Evolutionary conservation across 64 coral and sea anemone species (phyloP).

Genomic region (Acropora tenuis): DNA sequence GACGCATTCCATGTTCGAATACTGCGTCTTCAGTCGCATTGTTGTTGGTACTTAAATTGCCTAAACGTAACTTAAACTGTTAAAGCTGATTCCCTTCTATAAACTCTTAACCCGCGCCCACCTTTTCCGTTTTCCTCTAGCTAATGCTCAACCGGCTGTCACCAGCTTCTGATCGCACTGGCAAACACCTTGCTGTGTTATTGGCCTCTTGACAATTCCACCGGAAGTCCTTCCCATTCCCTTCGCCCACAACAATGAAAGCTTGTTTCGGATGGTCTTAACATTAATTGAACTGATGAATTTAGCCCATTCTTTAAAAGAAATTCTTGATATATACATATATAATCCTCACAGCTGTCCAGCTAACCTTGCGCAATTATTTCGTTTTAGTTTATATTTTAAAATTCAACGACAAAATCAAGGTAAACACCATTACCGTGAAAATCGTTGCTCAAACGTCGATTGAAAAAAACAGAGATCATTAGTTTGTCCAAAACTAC

Average conservation of each 20-base stretch:
- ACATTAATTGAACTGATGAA: no score
- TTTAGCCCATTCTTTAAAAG: no score
- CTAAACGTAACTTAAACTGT: neutral
- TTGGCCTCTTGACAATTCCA: neutral
- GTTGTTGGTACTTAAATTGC: neutral
- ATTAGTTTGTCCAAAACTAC: no score
- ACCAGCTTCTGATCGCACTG: neutral
- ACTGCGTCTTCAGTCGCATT: neutral
- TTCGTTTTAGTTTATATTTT: no score
- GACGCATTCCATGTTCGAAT: neutral
- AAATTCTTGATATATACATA: no score
- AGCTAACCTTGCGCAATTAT: no score
- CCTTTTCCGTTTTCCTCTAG: neutral
- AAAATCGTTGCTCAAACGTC: no score
- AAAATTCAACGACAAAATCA: no score
- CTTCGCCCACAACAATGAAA: neutral
- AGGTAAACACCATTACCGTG: no score
- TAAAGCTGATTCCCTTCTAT: neutral
- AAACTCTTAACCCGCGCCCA: neutral
- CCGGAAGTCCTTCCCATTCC: conserved; percentile 35
- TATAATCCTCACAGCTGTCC: no score
- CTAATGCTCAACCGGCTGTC: neutral
- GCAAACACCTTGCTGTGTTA: neutral
- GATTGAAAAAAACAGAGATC: no score
- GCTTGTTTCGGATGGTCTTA: no score